Evolutionary conservation across 1,140 invertebrate species (phyloP), one percentile per base, ranked within the genome.

Genomic region (Apis cerana): DNA sequence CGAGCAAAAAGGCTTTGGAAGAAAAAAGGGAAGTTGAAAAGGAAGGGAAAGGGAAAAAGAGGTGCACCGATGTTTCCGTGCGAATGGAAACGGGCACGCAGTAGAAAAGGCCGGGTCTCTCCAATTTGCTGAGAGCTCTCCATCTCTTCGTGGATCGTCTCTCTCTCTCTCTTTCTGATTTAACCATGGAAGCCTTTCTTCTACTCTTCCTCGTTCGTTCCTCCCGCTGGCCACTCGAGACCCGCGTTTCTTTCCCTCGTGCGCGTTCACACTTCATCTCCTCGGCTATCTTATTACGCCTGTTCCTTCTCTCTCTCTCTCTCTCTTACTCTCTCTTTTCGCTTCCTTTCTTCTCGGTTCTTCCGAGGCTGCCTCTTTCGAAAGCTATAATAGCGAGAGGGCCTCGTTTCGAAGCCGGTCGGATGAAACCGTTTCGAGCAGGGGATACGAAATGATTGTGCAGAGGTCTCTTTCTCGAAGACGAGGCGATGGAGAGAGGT

Each of bases 121-220:
- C 83, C 83, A 85, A 85, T 82, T 85, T 85, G 83, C 80, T 82
- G 83, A 85, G 83, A 82, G 80, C 74, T 67, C 78, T 81, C 70
- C 82, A 75, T 62, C 78, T 67, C 52, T 64, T 23, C 23, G 50
- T 21, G 58, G 48, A 68, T 72, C 77, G 69, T 79, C n/a, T 13
- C 21, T 8, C 48, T 17, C 2, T 12, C 13, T 15, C 48, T 0
- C 67, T n/a, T 13, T 21, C n/a, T 23, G 13, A 21, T 2, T 56
- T n/a, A 23, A 9, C 58, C 17, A n/a, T 11, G 5, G 4, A 7
- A 56, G 7, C 64, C 17, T 67, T 67, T 43, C 19, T 67, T 67
- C 70, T 23, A 33, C 69, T 23, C 21, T 59, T 21, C 12, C 23
- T 62, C 56, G 56, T 58, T 58, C 56, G 56, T 70, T 69, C 69